A percentile compares a stretch with the other conserved stretches of the same genome.
phyloP scores from a whole-genome alignment of 2,888 invertebrate species.

The Agrenia bidenticulata region DNA sequence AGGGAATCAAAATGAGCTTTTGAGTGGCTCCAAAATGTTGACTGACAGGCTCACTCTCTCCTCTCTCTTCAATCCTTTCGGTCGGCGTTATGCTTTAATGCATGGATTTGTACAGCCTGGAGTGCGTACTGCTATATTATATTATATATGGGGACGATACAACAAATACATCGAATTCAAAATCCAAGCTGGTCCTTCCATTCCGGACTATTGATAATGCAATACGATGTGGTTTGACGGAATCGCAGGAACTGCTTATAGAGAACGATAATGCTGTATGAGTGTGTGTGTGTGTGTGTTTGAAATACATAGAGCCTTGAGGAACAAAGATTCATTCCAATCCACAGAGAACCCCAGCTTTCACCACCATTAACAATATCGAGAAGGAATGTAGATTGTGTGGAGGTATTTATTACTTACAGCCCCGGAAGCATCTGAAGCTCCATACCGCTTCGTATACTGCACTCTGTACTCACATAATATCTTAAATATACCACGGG shows the following conservation, averaged over 20 bases:
- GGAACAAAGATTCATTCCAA: not conserved
- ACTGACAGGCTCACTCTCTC: constrained; percentile 24
- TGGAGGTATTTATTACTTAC: constrained; percentile 6
- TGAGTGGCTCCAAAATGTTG: constrained; percentile 30
- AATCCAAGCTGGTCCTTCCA: not conserved
- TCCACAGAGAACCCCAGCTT: not conserved
- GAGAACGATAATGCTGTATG: too few relatives aligned
- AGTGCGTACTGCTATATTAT: too few relatives aligned
- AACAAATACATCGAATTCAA: too few relatives aligned
- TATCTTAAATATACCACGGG: too few relatives aligned
- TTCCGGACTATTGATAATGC: constrained; percentile 13
- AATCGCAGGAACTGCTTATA: not conserved
- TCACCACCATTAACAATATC: not conserved
- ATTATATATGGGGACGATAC: too few relatives aligned
- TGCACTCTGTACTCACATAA: not conserved
- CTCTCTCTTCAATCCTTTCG: not conserved
- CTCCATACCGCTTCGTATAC: too few relatives aligned
- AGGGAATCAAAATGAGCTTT: constrained; percentile 30
- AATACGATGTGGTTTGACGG: constrained; percentile 10
- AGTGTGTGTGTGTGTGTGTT: too few relatives aligned
- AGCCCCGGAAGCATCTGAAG: too few relatives aligned
- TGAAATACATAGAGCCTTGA: too few relatives aligned
- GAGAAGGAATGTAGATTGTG: not conserved
- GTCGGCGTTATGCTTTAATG: too few relatives aligned
- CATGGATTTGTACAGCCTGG: too few relatives aligned